Base-by-base conservation (phyloP, 2,888 invertebrate species). In the Pinctada fucata region DNA sequence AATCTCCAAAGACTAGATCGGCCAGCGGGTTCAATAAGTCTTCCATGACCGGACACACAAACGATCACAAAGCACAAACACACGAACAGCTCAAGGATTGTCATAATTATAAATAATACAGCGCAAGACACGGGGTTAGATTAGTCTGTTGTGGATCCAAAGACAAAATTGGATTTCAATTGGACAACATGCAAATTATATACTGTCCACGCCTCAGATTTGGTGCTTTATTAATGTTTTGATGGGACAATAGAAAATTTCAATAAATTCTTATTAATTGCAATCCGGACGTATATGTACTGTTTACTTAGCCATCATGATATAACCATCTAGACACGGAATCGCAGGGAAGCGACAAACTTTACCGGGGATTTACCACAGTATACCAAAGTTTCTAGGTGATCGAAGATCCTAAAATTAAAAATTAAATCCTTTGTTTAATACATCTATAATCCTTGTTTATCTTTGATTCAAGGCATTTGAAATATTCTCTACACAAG, bases 261-360 rank as follows among this genome's bases (percentile, higher is more conserved):
- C 58, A 58, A 58, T 58, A 58, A 58, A 58, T 58, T 58, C 58
- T 58, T 58, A 58, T 58, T 58, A 58, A 58, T 58, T 58, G 58
- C 58, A 58, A 58, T 58, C 13, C 13, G 58, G 6, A 58, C 58
- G 58, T 58, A 58, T 10, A 58, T 13, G 6, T 58, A 6, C 6
- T 58, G 58, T 58, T 58, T 6, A 58, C 58, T 10, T 58, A 10
- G 58, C 13, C 13, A 58, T 58, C 58, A 58, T 58, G 13, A 58
- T 13, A 58, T 58, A 58, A 58, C 58, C 58, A 58, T 58, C 58
- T 58, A 58, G 58, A 10, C 6, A 10, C 58, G 13, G 31, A 31
- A 31, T 31, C 31, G 31, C 31, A 31, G 31, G 31, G 31, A 58
- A 58, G 58, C 6, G 8, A 6, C 13, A 6, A 58, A 58, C 13